phyloP scores from a whole-genome alignment of 2,113 vertebrate genomes.

The Scomber japonicus region DNA sequence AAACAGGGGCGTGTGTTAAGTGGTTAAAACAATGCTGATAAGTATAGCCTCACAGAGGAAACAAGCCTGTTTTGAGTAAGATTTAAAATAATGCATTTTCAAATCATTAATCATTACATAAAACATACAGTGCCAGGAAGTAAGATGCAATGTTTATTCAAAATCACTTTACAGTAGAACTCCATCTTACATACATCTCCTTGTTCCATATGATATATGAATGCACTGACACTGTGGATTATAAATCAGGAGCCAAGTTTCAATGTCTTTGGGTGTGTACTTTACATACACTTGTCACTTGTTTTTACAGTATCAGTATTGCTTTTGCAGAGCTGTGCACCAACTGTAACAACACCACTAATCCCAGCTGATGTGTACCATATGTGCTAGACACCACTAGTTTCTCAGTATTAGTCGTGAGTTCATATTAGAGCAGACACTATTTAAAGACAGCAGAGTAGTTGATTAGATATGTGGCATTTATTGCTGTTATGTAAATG shows the following conservation, averaged over 20 bases:
- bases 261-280: not conserved
- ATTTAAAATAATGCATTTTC: not conserved
- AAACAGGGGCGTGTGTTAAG: too few species aligned
- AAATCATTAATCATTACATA: not conserved
- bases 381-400: conserved; percentile 24
- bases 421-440: conserved; percentile 35
- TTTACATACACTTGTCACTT: conserved; percentile 1
- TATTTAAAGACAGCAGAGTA: conserved; percentile 25
- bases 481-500: conserved; percentile 32
- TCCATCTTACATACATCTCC: not conserved
- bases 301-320: not conserved
- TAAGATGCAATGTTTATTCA: not conserved
- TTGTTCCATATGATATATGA: not conserved
- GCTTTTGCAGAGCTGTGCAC: conserved; percentile 11
- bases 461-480: conserved; percentile 52
- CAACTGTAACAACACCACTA: conserved; percentile 10
- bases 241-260: conserved; percentile 11
- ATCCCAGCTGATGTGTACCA: conserved; percentile 38
- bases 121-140: not conserved
- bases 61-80: not conserved
- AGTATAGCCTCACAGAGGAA: too few species aligned
- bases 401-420: conserved; percentile 19
- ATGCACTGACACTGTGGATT: not conserved
- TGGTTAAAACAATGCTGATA: too few species aligned
- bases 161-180: not conserved